These are phyloP conservation scores for Haplochromis burtoni DNA, from an alignment of 2,113 vertebrate species.

Conservation along the genomic window DNA sequence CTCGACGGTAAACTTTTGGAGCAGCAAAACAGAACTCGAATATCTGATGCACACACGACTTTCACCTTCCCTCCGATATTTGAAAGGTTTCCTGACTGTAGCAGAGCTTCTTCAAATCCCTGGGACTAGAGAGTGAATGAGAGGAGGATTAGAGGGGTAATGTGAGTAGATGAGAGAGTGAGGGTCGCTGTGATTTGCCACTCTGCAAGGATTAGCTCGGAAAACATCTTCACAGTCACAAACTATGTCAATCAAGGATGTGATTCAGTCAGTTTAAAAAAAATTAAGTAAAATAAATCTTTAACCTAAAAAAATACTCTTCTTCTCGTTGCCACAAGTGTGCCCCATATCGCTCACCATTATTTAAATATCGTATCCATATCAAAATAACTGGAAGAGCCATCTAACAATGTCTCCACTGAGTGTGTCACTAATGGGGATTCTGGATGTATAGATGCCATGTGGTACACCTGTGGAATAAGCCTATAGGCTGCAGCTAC, in stretches of 20 bases:
- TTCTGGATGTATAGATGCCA: not conserved
- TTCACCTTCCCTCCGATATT: slow-evolving; percentile 32
- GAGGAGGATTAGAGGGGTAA: slow-evolving; percentile 80
- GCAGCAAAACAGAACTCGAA: not conserved
- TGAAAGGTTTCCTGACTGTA: slow-evolving; percentile 33
- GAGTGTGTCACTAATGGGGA: not conserved
- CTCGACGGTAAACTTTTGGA: not conserved
- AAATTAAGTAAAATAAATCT: not conserved
- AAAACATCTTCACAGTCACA: slow-evolving; percentile 58
- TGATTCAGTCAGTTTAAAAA: slow-evolving; percentile 7
- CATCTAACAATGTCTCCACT: not conserved
- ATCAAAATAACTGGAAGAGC: not conserved
- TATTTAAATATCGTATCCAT: not conserved
- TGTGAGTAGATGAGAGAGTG: slow-evolving; percentile 68
- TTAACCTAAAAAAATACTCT: not conserved
- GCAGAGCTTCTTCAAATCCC: slow-evolving; percentile 68
- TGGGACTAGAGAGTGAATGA: slow-evolving; percentile 71
- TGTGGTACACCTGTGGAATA: slow-evolving; percentile 49
- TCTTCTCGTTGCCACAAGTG: not conserved
- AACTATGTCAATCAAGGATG: slow-evolving; percentile 52
- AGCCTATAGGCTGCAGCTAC: not conserved
- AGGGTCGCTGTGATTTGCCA: slow-evolving; percentile 68
- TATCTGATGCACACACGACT: not conserved
- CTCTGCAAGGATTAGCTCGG: slow-evolving; percentile 74
- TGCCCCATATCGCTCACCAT: not conserved